Percentiles rank a stretch among this genome's conserved stretches.
Conservation (phyloP, 2,888 invertebrate species). For the Lycocerus yunnanus region DNA sequence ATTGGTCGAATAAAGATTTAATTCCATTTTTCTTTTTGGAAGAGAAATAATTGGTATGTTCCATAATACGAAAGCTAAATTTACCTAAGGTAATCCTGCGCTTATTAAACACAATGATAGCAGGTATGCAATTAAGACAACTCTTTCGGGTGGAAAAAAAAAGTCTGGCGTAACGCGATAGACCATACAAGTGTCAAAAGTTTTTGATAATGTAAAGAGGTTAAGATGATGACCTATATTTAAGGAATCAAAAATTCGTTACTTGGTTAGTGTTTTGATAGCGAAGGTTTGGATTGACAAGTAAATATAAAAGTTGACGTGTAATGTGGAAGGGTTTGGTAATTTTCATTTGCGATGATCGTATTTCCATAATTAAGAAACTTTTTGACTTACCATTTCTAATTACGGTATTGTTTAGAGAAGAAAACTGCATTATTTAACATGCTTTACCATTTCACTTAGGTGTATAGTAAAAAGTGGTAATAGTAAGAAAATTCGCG, state of each 20-base stretch:
- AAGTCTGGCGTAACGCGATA: not conserved
- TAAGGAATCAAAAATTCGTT: no score
- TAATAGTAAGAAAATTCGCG: conserved; percentile 1
- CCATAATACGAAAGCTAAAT: not conserved
- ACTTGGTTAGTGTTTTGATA: no score
- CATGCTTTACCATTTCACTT: not conserved
- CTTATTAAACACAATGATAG: not conserved
- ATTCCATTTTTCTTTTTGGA: not conserved
- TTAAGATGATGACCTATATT: not conserved
- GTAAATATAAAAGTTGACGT: not conserved
- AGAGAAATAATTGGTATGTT: not conserved
- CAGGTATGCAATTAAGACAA: not conserved
- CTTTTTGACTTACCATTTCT: conserved; percentile 39
- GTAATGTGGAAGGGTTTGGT: not conserved
- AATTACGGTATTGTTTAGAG: conserved; percentile 31
- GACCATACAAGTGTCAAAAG: not conserved
- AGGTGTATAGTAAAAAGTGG: not conserved
- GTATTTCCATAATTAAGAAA: not conserved
- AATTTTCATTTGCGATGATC: not conserved
- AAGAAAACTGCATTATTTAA: conserved; percentile 40
- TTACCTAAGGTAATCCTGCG: not conserved
- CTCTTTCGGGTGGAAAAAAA: not conserved
- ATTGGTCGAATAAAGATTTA: not conserved
- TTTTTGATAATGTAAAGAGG: not conserved
- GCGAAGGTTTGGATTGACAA: not conserved